Conservation (phyloP, 1,140 invertebrate species). For the Trachelipus rathkii region DNA sequence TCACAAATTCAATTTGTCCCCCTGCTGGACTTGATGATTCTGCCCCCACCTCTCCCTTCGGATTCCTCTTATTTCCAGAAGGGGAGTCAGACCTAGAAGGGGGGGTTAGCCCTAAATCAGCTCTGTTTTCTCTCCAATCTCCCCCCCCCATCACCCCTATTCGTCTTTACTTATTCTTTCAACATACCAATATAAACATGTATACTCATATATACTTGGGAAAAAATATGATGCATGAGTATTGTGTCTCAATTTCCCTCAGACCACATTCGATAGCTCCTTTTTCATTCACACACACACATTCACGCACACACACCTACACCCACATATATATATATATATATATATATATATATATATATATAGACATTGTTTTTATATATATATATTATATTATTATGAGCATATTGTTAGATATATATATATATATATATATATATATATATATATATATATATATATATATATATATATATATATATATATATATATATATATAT, state of each 20-base stretch:
- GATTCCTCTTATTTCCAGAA: background rate
- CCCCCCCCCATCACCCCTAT: background rate
- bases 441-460: conserved; percentile 21
- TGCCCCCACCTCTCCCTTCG: conserved; percentile 13
- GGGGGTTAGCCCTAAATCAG: background rate
- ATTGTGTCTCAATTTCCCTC: background rate
- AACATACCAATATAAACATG: background rate
- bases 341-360: conserved; percentile 24
- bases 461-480: conserved; percentile 18
- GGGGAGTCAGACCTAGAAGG: too few species aligned
- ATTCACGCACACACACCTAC: background rate
- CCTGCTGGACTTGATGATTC: conserved; percentile 33
- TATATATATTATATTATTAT: too few species aligned
- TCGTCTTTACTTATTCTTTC: background rate
- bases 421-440: conserved; percentile 11
- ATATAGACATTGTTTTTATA: background rate
- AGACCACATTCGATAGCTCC: too few species aligned
- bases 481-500: background rate
- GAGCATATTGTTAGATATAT: too few species aligned
- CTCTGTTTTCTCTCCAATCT: background rate
- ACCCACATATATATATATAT: conserved; percentile 19
- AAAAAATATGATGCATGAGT: background rate
- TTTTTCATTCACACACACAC: background rate
- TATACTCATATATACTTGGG: background rate
- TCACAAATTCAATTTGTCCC: conserved; percentile 45